A percentile compares a stretch with the other conserved stretches of the same genome.
phyloP scores from a whole-genome alignment of 2,888 invertebrate genomes.

The Ochlodes sylvanus region DNA sequence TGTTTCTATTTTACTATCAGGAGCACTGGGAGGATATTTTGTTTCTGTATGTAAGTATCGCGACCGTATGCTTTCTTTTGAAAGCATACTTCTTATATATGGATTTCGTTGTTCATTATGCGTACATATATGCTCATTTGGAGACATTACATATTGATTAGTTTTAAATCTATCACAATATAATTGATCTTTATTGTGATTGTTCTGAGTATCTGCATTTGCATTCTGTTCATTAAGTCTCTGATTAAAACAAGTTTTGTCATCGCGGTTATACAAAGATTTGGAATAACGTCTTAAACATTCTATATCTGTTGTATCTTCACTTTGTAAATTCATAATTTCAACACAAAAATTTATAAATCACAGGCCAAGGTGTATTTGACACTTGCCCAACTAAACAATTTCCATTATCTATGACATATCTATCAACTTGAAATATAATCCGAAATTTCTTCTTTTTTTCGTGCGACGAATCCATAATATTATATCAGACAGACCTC shows the following conservation, averaged over 20 bases:
- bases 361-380: not conserved
- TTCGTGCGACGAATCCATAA: too few species aligned
- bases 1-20: not conserved
- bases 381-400: not conserved
- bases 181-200: not conserved
- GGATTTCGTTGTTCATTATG: not conserved
- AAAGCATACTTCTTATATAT: not conserved
- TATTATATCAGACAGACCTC: too few species aligned
- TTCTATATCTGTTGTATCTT: not conserved
- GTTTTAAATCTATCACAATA: not conserved
- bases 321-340: not conserved
- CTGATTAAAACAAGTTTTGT: not conserved
- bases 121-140: not conserved
- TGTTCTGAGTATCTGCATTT: too few species aligned
- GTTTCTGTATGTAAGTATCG: conserved; percentile 1
- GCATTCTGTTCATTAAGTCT: not conserved
- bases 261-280: not conserved
- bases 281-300: not conserved
- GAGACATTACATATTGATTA: not conserved
- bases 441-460: too few species aligned
- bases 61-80: conserved; percentile 11
- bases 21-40: not conserved
- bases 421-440: not conserved
- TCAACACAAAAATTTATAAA: conserved; percentile 10
- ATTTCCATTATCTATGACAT: not conserved